Evolutionary conservation across 1,140 invertebrate genomes (phyloP), one percentile per base, ranked within the genome.

Genomic region (Ceratina calcarata): DNA sequence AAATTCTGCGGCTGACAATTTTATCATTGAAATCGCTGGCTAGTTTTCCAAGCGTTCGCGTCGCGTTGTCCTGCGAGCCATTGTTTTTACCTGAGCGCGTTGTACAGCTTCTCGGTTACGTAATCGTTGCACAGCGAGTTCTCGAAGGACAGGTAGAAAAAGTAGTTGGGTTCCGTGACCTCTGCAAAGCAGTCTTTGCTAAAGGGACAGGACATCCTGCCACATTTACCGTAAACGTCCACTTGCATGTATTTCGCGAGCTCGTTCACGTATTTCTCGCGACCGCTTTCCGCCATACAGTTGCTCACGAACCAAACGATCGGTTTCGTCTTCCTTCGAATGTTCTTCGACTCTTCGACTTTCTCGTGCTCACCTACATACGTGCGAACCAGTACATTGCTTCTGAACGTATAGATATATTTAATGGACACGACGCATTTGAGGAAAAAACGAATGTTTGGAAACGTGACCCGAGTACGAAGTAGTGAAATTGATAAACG

Each of bases 221-320:
- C 94, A 91, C 96, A 97, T 0, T 72, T 79, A n/a, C 97, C 97
- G 82, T 94, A 97, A n/a, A 96, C 92, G 88, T 96, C 95, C 0
- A 97, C 93, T 3, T 86, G 62, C 62, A 96, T 93, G 82, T 94
- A 90, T 51, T 93, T 91, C 65, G 92, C 83, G 3, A 97, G 89
- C 79, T 95, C 89, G n/a, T 88, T 72, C 0, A 94, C 95, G 84
- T 94, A 96, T 0, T 90, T 60, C 80, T 94, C 90, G 16, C 96
- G 90, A 2, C 89, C 89, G 81, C 94, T 95, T 15, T 80, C 83
- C 0, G 94, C 91, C 2, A 85, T 16, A 85, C 96, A 96, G 86
- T 96, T 95, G 65, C 94, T 95, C 2, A 95, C 94, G 78, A 96
- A 94, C 95, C 95, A 96, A 0, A 94, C 94, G 0, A 94, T 94